These are phyloP conservation scores for Diarsia mendica DNA, from an alignment of 2,888 invertebrate species.

Conservation along the genomic window DNA sequence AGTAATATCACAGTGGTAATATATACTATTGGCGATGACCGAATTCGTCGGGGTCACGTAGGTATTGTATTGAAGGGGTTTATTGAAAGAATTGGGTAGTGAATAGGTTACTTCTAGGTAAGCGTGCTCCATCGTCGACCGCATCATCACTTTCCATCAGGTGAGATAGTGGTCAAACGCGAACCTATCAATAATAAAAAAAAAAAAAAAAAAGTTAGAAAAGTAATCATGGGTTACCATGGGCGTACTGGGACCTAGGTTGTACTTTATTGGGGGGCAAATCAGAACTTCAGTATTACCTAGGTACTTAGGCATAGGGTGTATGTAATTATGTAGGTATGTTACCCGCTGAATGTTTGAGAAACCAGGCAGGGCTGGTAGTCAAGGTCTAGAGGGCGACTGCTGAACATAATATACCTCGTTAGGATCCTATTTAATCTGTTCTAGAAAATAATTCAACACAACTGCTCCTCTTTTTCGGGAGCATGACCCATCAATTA, in stretches of 20 bases:
- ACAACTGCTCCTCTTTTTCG: not conserved
- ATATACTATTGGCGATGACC: not conserved
- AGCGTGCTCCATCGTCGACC: too few relatives aligned
- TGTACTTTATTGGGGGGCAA: not conserved
- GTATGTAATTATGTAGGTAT: too few relatives aligned
- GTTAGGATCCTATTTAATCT: not conserved
- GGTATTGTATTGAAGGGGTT: constrained; percentile 6
- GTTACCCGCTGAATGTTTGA: not conserved
- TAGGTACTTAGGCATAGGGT: not conserved
- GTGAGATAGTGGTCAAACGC: too few relatives aligned
- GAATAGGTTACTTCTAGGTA: too few relatives aligned
- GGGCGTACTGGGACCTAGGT: not conserved
- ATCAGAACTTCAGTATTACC: not conserved
- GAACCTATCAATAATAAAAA: too few relatives aligned
- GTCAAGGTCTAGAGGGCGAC: not conserved
- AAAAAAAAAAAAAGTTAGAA: too few relatives aligned
- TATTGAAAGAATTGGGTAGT: not conserved
- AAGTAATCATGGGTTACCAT: not conserved
- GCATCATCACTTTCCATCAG: too few relatives aligned
- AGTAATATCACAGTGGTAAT: constrained; percentile 1
- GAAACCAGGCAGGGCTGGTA: not conserved
- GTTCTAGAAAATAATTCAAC: not conserved
- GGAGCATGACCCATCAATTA: not conserved
- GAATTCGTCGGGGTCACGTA: constrained; percentile 4
- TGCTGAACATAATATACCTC: not conserved